Evolutionary conservation across 2,888 invertebrate species (phyloP).

Genomic region (Stenotaenia linearis): DNA sequence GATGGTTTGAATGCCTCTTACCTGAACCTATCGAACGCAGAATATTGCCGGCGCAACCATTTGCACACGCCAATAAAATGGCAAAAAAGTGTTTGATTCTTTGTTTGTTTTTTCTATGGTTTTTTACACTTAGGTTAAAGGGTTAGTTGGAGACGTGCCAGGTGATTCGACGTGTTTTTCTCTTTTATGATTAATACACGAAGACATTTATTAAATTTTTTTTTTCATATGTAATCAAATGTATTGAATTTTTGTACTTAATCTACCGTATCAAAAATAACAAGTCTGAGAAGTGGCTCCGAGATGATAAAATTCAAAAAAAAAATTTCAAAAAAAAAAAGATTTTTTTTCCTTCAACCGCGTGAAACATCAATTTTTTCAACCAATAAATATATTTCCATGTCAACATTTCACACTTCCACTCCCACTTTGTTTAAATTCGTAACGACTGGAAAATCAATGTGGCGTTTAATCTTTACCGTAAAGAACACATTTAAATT

Average conservation of each 20-base stretch:
- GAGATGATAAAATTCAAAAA: too few species aligned
- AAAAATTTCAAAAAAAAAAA: too few species aligned
- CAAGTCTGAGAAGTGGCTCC: too few species aligned
- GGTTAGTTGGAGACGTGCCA: neutral
- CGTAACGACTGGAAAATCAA: neutral
- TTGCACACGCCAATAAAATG: neutral
- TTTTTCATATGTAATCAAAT: neutral
- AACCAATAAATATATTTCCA: neutral
- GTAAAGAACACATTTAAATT: neutral
- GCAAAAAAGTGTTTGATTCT: neutral
- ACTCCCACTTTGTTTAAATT: neutral
- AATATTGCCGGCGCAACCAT: neutral
- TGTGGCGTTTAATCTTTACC: neutral
- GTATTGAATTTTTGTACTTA: neutral
- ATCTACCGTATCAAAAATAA: too few species aligned
- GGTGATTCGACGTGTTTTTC: slow-evolving; percentile 12
- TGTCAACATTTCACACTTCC: neutral
- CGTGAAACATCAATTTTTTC: too few species aligned
- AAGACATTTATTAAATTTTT: neutral
- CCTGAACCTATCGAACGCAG: neutral
- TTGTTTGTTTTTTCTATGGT: neutral
- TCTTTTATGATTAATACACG: neutral
- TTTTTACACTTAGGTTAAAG: neutral
- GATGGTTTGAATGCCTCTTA: slow-evolving; percentile 1
- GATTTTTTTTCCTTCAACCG: too few species aligned